phyloP scores from a whole-genome alignment of 2,888 invertebrate species.

The Cephus pulcher region DNA sequence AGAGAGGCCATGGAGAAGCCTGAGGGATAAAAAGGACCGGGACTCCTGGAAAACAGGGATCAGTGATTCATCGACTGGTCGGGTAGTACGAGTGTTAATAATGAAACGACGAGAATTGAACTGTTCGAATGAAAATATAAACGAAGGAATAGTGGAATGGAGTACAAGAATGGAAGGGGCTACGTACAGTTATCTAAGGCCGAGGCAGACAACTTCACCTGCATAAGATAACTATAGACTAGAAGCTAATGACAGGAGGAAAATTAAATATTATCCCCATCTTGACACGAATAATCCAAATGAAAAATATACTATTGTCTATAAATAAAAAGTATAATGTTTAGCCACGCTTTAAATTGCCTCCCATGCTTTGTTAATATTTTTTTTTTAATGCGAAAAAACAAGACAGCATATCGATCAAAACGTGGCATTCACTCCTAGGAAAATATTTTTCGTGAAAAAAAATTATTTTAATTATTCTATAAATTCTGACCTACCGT shows the following conservation, averaged over 20 bases:
- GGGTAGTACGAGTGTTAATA: background rate
- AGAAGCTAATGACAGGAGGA: conserved; percentile 16
- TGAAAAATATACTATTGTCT: background rate
- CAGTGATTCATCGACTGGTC: conserved; percentile 16
- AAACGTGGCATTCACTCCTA: background rate
- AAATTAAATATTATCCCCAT: background rate
- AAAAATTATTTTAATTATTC: background rate
- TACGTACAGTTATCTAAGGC: conserved; percentile 53
- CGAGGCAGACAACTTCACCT: conserved; percentile 36
- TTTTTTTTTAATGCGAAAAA: background rate
- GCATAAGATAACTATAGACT: conserved; percentile 16
- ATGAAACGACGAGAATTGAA: background rate
- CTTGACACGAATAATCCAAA: background rate
- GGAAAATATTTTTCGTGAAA: background rate
- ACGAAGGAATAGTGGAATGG: background rate
- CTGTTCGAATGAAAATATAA: background rate
- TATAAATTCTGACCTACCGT: background rate
- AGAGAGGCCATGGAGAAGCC: background rate
- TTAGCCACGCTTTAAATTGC: background rate
- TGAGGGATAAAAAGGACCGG: conserved; percentile 21
- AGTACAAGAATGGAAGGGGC: conserved; percentile 33
- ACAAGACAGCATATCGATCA: background rate
- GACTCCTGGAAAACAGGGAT: conserved; percentile 23
- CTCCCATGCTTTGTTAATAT: background rate
- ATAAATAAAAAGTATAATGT: background rate